A percentile compares a stretch with the other conserved stretches of the same genome.
phyloP scores from a whole-genome alignment of 1,140 invertebrate genomes.

The Drosophila melanogaster region Release_6_plus_ISO1_MT NT_033779.5:12364001-12364500 shows the following conservation, averaged over 20 bases:
- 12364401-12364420: constrained; percentile 61
- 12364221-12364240: too few species aligned
- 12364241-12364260: neutral
- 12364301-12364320: neutral
- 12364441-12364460: constrained; percentile 6
- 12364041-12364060: constrained; percentile 31
- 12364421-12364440: constrained; percentile 59
- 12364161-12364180: too few species aligned
- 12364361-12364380: constrained; percentile 44
- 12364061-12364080: constrained; percentile 39
- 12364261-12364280: neutral
- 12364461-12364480: neutral
- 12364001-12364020: constrained; percentile 19
- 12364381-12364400: constrained; percentile 73
- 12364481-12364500: neutral
- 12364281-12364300: too few species aligned
- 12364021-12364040: constrained; percentile 17
- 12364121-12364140: neutral
- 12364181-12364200: too few species aligned
- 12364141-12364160: neutral
- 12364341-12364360: constrained; percentile 5
- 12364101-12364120: neutral
- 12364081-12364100: constrained; percentile 11
- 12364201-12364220: too few species aligned
- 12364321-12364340: neutral